These are phyloP conservation scores for Leucoma salicis DNA, from an alignment of 2,888 invertebrate genomes.

Conservation along the genomic window DNA sequence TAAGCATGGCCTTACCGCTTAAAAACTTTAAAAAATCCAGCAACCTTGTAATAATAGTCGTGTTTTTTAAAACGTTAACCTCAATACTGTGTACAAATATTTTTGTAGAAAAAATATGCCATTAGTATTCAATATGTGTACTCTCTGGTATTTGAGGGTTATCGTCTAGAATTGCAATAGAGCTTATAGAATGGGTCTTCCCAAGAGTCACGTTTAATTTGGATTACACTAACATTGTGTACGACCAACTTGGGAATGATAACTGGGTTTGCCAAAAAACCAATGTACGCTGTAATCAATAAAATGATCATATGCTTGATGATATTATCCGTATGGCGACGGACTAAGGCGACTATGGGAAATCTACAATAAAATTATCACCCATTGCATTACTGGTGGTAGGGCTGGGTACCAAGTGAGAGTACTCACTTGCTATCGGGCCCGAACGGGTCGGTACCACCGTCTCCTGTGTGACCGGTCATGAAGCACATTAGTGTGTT, in stretches of 20 bases:
- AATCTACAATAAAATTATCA: too few species aligned
- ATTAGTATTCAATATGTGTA: constrained; percentile 29
- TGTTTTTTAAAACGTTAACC: too few species aligned
- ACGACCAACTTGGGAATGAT: constrained; percentile 5
- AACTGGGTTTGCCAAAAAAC: not conserved
- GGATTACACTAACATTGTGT: constrained; percentile 26
- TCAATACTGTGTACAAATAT: not conserved
- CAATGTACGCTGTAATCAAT: not conserved
- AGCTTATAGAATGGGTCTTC: constrained; percentile 16
- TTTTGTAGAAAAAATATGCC: constrained; percentile 7
- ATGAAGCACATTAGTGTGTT: too few species aligned
- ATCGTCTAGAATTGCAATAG: constrained; percentile 20
- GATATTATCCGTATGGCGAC: not conserved
- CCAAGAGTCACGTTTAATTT: constrained; percentile 19
- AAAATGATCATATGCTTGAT: not conserved
- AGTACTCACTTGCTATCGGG: too few species aligned
- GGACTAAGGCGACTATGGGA: too few species aligned
- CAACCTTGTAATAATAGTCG: too few species aligned
- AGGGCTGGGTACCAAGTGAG: too few species aligned
- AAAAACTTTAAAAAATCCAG: too few species aligned
- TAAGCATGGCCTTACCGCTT: too few species aligned
- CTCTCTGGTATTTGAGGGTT: constrained; percentile 27
- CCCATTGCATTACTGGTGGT: too few species aligned
- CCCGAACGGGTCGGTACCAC: too few species aligned
- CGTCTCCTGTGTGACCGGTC: too few species aligned